Evolutionary conservation across 2,888 invertebrate species (phyloP), one percentile per base, ranked within the genome.

Genomic region (Cyaniris semiargus): DNA sequence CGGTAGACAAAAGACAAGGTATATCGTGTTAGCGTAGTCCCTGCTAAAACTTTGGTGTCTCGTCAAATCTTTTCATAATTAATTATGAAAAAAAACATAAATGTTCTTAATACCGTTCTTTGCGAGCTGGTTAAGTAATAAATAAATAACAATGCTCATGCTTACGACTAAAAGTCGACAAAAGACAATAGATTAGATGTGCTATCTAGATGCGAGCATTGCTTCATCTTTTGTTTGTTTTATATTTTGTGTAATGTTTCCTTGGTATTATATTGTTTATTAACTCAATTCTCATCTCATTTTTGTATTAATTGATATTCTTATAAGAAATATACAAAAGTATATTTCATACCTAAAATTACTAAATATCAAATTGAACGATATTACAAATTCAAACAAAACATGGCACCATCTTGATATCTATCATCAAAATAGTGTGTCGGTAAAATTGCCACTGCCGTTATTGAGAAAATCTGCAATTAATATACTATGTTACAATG

Each of bases 101-200:
- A 58, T n/a, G 3, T 13, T 23, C 21, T 23, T 23, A 60, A 60
- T 23, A 60, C 18, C 10, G 13, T 53, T 60, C 23, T 58, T 58
- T 7, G 21, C 10, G 7, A 60, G 23, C 23, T 21, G 21, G 10
- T 15, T 72, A 53, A 31, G 27, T 75, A n/a, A 31, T 13, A 60
- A 60, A 21, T 13, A 15, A 72, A 44, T 15, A 53, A 66, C 15
- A 66, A 66, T 66, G 31, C 27, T 31, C 66, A 27, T 27, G 76
- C 76, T 76, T 76, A 76, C 66, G 38, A 27, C 76, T 76, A 27
- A 27, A 66, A 66, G 27, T 31, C 27, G 15, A 10, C 23, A 66
- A 66, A 58, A 66, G 23, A 66, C 60, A 66, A 27, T 15, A 27
- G 27, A 27, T 66, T 31, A 31, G 66, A 66, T 15, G 66, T 21